Evolutionary conservation across 1,140 invertebrate species (phyloP).

Genomic region (Brachionus rubens): DNA sequence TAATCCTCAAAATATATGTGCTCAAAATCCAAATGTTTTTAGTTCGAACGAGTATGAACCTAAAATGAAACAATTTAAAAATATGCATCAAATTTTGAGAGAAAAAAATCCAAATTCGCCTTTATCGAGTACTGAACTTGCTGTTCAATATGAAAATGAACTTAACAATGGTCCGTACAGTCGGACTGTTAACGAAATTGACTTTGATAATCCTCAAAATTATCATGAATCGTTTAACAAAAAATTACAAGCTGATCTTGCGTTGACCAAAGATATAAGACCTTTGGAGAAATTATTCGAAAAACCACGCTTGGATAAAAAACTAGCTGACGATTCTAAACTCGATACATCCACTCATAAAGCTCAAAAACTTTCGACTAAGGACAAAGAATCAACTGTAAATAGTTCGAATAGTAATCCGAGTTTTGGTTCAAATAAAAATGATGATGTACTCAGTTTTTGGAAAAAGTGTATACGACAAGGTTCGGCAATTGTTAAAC

Average conservation of each 20-base stretch:
- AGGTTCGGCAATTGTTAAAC: slow-evolving; percentile 4
- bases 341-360: not conserved
- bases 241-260: slow-evolving; percentile 18
- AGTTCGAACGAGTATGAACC: slow-evolving; percentile 40
- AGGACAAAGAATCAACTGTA: not conserved
- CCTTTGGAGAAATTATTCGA: not conserved
- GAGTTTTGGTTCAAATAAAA: not conserved
- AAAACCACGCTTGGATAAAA: not conserved
- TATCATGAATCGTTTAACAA: slow-evolving; percentile 36
- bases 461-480: slow-evolving; percentile 24
- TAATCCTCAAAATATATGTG: slow-evolving; percentile 25
- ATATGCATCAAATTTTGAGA: not conserved
- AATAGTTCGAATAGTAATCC: slow-evolving; percentile 3
- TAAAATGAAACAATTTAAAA: not conserved
- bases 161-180: not conserved
- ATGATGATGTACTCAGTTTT: slow-evolving; percentile 27
- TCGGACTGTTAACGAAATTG: not conserved
- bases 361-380: not conserved
- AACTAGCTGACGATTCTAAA: not conserved
- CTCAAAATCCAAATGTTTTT: slow-evolving; percentile 28
- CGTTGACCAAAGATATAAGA: not conserved
- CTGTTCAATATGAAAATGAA: slow-evolving; percentile 1
- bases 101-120: not conserved
- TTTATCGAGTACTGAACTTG: not conserved
- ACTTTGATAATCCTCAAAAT: slow-evolving; percentile 41